phyloP scores from a whole-genome alignment of 2,113 vertebrate genomes.

The Perca flavescens region DNA sequence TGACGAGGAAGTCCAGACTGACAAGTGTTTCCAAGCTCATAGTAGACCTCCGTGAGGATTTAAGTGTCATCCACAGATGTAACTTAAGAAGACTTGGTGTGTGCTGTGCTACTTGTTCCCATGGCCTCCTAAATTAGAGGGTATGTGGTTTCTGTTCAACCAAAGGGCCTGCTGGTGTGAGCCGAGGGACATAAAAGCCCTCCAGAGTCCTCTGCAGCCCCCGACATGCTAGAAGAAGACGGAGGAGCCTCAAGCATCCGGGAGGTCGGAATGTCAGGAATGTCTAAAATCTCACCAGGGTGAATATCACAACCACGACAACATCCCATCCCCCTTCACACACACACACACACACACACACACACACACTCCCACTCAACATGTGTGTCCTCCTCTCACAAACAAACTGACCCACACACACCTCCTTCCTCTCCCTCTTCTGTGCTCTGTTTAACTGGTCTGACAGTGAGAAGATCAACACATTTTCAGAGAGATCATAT shows the following conservation, averaged over 20 bases:
- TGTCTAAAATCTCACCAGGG: constrained; percentile 81
- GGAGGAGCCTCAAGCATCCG: constrained; percentile 71
- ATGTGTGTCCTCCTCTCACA: constrained; percentile 56
- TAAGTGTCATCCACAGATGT: constrained; percentile 60
- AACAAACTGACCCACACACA: constrained; percentile 55
- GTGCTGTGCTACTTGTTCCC: constrained; percentile 73
- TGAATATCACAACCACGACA: constrained; percentile 80
- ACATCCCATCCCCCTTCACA: constrained; percentile 52
- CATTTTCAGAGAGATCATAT: constrained; percentile 58
- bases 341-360: constrained; percentile 2
- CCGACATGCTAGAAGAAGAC: constrained; percentile 66
- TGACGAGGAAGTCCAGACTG: constrained; percentile 19
- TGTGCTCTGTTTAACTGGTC: constrained; percentile 67
- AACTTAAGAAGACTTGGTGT: constrained; percentile 67
- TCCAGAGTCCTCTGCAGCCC: constrained; percentile 64
- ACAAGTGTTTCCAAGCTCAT: constrained; percentile 44
- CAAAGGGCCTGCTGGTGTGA: constrained; percentile 63
- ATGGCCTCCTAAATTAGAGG: constrained; percentile 81
- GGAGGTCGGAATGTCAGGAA: constrained; percentile 84
- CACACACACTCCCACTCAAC: constrained; percentile 43
- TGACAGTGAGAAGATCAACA: constrained; percentile 75
- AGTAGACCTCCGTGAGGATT: constrained; percentile 30
- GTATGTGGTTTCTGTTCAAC: constrained; percentile 67
- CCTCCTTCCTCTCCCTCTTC: constrained; percentile 35
- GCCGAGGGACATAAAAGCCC: constrained; percentile 65